Percentiles rank a stretch among this genome's conserved stretches.
These are phyloP conservation scores for Caloenas nicobarica DNA, from an alignment of 2,113 vertebrate genomes.

Conservation along the genomic window DNA sequence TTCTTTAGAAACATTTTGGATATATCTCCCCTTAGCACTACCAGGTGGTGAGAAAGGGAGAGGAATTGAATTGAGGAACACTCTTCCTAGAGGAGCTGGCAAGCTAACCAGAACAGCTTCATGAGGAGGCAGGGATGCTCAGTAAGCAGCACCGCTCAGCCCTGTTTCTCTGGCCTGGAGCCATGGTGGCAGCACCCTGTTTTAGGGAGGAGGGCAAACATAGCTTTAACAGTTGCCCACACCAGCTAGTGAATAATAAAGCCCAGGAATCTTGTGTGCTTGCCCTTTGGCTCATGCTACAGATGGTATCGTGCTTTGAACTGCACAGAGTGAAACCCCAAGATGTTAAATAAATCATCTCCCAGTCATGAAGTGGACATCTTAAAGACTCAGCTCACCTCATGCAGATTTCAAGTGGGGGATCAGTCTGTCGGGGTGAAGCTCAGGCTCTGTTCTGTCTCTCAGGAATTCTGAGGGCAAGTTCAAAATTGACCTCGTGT, in stretches of 20 bases:
- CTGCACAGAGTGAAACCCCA: not conserved
- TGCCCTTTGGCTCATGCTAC: not conserved
- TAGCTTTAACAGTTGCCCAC: not conserved
- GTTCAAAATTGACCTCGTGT: not conserved
- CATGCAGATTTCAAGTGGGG: not conserved
- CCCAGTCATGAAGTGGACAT: not conserved
- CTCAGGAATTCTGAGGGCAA: not conserved
- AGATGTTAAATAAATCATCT: not conserved
- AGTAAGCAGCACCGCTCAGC: not conserved
- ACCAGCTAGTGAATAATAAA: not conserved
- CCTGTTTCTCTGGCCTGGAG: not conserved
- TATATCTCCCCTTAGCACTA: not conserved
- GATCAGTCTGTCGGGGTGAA: not conserved
- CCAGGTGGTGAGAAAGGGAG: not conserved
- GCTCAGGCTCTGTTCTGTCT: not conserved
- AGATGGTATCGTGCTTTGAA: not conserved
- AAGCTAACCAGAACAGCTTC: not conserved
- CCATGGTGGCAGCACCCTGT: not conserved
- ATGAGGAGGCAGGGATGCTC: not conserved
- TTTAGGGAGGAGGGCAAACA: not conserved
- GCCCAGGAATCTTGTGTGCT: not conserved
- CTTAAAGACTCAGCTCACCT: not conserved
- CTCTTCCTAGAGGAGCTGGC: not conserved
- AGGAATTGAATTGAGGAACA: not conserved
- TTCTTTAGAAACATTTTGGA: not conserved